Conservation (phyloP, 2,888 invertebrate genomes). For the Ectemnius cavifrons region DNA sequence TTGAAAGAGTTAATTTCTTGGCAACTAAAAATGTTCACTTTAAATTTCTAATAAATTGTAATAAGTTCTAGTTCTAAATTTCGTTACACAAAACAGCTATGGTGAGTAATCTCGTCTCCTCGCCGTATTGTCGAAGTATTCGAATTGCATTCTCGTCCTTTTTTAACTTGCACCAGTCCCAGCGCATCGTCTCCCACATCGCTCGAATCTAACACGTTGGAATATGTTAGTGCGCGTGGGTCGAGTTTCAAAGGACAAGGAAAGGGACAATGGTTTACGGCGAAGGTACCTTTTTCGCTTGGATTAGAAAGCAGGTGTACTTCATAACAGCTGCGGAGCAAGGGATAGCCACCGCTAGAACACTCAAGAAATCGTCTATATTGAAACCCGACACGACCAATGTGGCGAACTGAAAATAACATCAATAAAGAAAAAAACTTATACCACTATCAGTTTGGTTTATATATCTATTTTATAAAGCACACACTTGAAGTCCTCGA, state of each 20-base stretch:
- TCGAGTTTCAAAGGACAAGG: no score
- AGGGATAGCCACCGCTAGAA: neutral
- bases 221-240: no score
- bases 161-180: neutral
- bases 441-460: no score
- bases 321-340: neutral
- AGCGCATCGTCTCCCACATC: neutral
- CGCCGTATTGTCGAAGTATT: neutral
- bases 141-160: neutral
- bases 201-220: neutral
- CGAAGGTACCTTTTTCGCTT: neutral
- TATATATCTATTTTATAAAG: no score
- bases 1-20: no score
- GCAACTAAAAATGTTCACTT: no score
- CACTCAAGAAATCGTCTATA: neutral
- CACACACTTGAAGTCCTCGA: no score
- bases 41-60: no score
- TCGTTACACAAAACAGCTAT: no score
- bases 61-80: no score
- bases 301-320: neutral
- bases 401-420: neutral
- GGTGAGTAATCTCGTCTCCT: neutral
- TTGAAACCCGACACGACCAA: neutral
- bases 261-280: neutral
- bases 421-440: neutral